Evolutionary conservation across 2,888 invertebrate species (phyloP).

Genomic region (Adelphocoris suturalis): DNA sequence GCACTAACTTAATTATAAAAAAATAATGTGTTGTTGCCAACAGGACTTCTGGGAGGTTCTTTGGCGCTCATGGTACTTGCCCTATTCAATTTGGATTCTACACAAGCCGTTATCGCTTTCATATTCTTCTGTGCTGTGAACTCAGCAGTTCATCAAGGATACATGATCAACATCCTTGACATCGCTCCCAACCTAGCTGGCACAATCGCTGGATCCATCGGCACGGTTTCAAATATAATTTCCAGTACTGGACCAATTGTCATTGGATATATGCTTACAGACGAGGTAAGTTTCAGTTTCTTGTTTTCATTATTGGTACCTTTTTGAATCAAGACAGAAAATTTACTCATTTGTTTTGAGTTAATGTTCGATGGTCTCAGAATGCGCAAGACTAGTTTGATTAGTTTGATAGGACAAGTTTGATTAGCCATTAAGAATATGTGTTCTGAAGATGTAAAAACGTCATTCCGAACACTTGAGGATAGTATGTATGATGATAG

Average conservation of each 20-base stretch:
- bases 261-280: slow-evolving; percentile 16
- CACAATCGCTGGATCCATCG: slow-evolving; percentile 48
- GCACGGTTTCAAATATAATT: slow-evolving; percentile 49
- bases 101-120: neutral
- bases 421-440: no score
- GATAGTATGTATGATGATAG: no score
- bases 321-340: no score
- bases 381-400: no score
- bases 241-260: slow-evolving; percentile 54
- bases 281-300: slow-evolving; percentile 43
- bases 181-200: slow-evolving; percentile 66
- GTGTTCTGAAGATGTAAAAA: no score
- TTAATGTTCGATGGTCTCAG: no score
- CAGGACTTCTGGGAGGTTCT: slow-evolving; percentile 44
- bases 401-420: no score
- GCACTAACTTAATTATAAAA: no score
- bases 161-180: slow-evolving; percentile 44
- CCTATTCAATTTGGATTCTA: neutral
- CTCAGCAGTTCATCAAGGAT: slow-evolving; percentile 28
- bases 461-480: no score
- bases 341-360: no score
- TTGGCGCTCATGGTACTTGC: slow-evolving; percentile 1
- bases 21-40: neutral
- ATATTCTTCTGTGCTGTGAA: slow-evolving; percentile 16
- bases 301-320: no score